Conservation (phyloP, 1,140 invertebrate species). For the Drosophila tristis region DNA sequence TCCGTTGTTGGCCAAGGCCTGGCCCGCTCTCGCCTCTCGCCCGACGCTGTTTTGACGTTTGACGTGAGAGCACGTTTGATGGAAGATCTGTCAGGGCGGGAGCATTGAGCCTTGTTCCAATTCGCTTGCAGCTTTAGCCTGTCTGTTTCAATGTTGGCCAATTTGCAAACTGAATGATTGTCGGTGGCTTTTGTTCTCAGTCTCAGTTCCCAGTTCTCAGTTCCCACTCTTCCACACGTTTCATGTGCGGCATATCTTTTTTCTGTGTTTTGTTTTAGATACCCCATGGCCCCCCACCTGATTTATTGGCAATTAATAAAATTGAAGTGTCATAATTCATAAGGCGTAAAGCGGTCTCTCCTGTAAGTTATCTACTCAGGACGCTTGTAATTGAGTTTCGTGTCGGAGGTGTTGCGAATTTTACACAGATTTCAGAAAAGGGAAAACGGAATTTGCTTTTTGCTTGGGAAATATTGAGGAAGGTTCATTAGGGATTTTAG, state of each 20-base stretch:
- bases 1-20: constrained; percentile 58
- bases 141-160: constrained; percentile 80
- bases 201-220: constrained; percentile 5
- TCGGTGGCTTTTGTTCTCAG: constrained; percentile 76
- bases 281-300: constrained; percentile 55
- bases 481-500: no score
- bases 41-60: constrained; percentile 63
- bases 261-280: constrained; percentile 46
- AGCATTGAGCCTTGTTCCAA: constrained; percentile 73
- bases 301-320: constrained; percentile 84
- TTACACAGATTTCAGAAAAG: not conserved
- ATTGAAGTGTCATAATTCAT: constrained; percentile 80
- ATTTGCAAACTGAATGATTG: constrained; percentile 79
- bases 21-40: constrained; percentile 27
- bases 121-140: constrained; percentile 67
- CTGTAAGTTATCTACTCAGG: constrained; percentile 23
- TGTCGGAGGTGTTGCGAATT: not conserved
- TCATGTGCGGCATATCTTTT: constrained; percentile 24
- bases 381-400: constrained; percentile 15
- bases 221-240: not conserved
- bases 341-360: constrained; percentile 19
- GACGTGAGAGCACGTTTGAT: constrained; percentile 78
- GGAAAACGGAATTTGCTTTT: not conserved
- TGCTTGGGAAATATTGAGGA: not conserved
- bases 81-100: constrained; percentile 72